Base-by-base conservation (phyloP, 2,113 vertebrate genomes). In the Elaphurus davidianus region DNA sequence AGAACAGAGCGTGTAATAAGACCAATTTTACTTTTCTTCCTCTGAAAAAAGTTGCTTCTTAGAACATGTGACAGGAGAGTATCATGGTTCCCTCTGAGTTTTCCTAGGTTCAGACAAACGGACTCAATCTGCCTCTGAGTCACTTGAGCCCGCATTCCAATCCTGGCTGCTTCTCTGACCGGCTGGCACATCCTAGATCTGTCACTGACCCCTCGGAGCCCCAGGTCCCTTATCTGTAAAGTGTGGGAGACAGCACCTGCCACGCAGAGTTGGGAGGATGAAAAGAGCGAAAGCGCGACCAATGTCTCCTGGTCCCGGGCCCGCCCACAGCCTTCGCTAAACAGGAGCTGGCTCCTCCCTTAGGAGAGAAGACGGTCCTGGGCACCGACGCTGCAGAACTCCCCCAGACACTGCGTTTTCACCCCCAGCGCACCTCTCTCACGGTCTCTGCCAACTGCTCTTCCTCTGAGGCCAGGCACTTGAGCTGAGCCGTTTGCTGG, bases 401-500 rank as follows among this genome's bases (percentile, higher is more conserved):
- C 83, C 67, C 62, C 10, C 0, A 30, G 88, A 40, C 5, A 6
- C 19, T 5, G n/a, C 6, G 3, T 23, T 59, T 59, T 7, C 4
- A 50, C 5, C 54, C 50, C 43, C 67, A 92, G 14, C 1, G 5
- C 79, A 99, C 98, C 99, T 99, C 98, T 96, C 97, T 97, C 15
- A 99, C 36, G 2, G 96, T 90, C 92, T 98, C 98, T 4, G 93
- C 91, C 84, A 98, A 94, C 50, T n/a, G 94, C 60, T 97, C 95
- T 11, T 99, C 96, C 23, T 96, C 96, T 0, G 71, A 57, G 6
- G 97, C 76, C 33, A 98, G 87, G 84, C 43, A 50, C 45, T 94
- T 85, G 43, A 96, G 67, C 10, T 97, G 97, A 0, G 2, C 36
- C 59, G 90, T 95, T 89, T 98, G 97, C 12, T 97, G 96, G 82